phyloP scores from a whole-genome alignment of 1,140 invertebrate species.

The Eueides isabella region DNA sequence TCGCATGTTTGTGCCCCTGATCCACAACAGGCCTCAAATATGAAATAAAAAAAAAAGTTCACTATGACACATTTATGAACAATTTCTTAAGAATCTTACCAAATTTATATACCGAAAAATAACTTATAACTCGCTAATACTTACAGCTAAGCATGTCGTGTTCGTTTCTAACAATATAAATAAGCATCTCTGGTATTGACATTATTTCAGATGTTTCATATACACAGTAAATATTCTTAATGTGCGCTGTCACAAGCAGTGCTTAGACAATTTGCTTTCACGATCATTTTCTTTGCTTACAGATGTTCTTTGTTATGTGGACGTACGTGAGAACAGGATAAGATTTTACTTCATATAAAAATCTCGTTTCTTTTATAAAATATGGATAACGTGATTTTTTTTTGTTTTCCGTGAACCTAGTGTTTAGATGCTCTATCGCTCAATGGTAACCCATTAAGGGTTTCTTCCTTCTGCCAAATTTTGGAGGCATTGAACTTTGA shows the following conservation, averaged over 20 bases:
- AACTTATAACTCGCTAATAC: too few relatives aligned
- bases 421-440: too few relatives aligned
- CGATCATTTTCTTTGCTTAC: conserved; percentile 37
- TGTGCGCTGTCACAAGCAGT: conserved; percentile 34
- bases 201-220: conserved; percentile 40
- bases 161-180: conserved; percentile 15
- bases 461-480: too few relatives aligned
- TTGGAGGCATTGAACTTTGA: too few relatives aligned
- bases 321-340: conserved; percentile 2
- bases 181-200: conserved; percentile 31
- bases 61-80: too few relatives aligned
- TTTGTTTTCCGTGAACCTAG: too few relatives aligned
- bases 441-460: too few relatives aligned
- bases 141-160: background rate
- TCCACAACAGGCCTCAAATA: too few relatives aligned
- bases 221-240: conserved; percentile 39
- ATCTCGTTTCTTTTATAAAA: background rate
- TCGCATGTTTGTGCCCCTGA: too few relatives aligned
- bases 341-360: background rate
- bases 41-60: too few relatives aligned
- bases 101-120: too few relatives aligned
- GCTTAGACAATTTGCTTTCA: conserved; percentile 39
- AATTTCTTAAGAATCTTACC: too few relatives aligned
- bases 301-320: conserved; percentile 23
- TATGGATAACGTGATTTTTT: background rate